These are phyloP conservation scores for Antheraea yamamai DNA, from an alignment of 2,888 invertebrate species.

Conservation along the genomic window DNA sequence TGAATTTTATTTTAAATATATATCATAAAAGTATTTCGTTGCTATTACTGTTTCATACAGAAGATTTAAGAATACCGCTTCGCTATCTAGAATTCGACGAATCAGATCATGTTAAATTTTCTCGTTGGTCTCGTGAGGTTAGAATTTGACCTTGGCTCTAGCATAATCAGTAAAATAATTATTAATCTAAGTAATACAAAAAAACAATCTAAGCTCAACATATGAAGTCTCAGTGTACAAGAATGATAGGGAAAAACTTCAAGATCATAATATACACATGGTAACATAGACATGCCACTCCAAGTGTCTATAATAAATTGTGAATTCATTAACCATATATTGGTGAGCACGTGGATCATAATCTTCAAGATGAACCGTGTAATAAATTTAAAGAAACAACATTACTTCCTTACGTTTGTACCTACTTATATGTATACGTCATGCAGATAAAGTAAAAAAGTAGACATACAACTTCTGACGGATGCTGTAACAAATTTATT, in stretches of 20 bases:
- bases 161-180: too few relatives aligned
- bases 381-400: conserved; percentile 11
- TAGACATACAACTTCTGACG: background rate
- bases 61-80: too few relatives aligned
- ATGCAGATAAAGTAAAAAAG: conserved; percentile 1
- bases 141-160: too few relatives aligned
- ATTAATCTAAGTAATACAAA: too few relatives aligned
- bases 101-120: too few relatives aligned
- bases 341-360: conserved; percentile 10
- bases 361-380: conserved; percentile 8
- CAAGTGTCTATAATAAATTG: conserved; percentile 4
- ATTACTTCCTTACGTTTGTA: conserved; percentile 1
- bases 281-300: background rate
- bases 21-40: too few relatives aligned
- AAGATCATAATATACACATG: background rate
- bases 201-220: too few relatives aligned
- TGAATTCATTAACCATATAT: conserved; percentile 10
- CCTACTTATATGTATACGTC: background rate
- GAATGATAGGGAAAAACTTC: background rate
- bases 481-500: conserved; percentile 10
- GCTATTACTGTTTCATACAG: too few relatives aligned
- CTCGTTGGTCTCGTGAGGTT: too few relatives aligned
- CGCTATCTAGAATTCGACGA: too few relatives aligned
- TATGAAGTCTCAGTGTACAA: background rate
- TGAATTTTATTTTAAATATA: too few relatives aligned